Evolutionary conservation across 2,797 vertebrate genomes (phyloP).

Genomic region (Chaetophractus vellerosus): DNA sequence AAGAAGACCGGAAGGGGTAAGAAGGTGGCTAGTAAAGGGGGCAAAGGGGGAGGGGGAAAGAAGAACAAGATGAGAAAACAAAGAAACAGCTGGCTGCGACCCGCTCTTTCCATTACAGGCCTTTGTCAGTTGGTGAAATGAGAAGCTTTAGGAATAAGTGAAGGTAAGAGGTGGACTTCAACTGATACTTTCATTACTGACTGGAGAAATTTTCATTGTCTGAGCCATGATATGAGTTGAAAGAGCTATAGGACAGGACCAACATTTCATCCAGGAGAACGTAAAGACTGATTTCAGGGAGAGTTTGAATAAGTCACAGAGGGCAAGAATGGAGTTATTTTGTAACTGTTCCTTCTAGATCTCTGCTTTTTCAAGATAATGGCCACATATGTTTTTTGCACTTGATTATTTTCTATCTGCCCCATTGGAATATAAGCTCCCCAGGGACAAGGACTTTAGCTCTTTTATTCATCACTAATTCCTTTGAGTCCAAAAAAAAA

Average conservation of each 20-base stretch:
- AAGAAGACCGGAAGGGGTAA: not conserved
- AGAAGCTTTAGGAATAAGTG: not conserved
- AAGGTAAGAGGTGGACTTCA: not conserved
- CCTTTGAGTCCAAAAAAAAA: constrained; percentile 22
- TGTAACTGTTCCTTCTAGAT: not conserved
- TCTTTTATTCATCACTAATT: constrained; percentile 47
- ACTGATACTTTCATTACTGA: not conserved
- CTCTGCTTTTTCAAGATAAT: not conserved
- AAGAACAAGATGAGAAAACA: not conserved
- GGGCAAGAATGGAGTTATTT: not conserved
- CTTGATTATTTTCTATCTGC: constrained; percentile 10
- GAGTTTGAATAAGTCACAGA: not conserved
- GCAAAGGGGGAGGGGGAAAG: not conserved
- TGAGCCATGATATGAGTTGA: not conserved
- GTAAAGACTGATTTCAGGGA: too few relatives aligned
- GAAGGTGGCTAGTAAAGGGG: not conserved
- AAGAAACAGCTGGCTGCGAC: not conserved
- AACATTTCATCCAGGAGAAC: not conserved
- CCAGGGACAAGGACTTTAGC: not conserved
- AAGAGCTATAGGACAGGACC: not conserved
- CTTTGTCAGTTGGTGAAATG: not conserved
- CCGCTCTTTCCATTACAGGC: not conserved
- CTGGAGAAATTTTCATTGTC: not conserved
- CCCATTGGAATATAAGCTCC: not conserved
- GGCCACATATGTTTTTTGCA: not conserved